Conservation (phyloP, 1,140 invertebrate species). For the Zaprionus ornatus region DNA sequence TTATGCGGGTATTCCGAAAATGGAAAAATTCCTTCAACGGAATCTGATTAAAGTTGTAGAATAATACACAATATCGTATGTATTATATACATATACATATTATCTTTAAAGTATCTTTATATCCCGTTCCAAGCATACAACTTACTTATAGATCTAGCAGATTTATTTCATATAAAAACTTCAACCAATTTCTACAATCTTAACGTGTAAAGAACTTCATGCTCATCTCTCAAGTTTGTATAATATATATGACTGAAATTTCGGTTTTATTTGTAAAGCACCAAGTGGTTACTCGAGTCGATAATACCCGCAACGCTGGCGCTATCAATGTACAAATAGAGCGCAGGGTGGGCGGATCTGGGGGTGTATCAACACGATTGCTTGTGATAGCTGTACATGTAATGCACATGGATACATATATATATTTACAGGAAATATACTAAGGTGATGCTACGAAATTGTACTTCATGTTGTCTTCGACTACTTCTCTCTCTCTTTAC, state of each 20-base stretch:
- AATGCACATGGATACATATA: neutral
- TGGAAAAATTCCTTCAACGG: no score
- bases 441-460: conserved; percentile 14
- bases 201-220: no score
- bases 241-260: neutral
- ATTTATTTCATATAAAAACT: neutral
- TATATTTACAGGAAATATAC: neutral
- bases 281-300: neutral
- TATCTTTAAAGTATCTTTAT: no score
- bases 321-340: conserved; percentile 29
- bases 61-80: no score
- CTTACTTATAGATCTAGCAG: neutral
- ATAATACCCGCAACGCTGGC: neutral
- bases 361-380: conserved; percentile 2
- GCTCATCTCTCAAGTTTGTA: no score
- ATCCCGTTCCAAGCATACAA: no score
- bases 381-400: neutral
- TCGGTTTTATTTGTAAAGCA: neutral
- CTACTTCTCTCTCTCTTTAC: neutral
- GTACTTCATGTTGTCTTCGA: conserved; percentile 40
- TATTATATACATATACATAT: no score
- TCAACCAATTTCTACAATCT: neutral
- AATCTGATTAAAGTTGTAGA: no score
- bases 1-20: no score
- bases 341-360: neutral